Conservation (phyloP, 2,797 vertebrate species). For the Protosalanx chinensis region DNA sequence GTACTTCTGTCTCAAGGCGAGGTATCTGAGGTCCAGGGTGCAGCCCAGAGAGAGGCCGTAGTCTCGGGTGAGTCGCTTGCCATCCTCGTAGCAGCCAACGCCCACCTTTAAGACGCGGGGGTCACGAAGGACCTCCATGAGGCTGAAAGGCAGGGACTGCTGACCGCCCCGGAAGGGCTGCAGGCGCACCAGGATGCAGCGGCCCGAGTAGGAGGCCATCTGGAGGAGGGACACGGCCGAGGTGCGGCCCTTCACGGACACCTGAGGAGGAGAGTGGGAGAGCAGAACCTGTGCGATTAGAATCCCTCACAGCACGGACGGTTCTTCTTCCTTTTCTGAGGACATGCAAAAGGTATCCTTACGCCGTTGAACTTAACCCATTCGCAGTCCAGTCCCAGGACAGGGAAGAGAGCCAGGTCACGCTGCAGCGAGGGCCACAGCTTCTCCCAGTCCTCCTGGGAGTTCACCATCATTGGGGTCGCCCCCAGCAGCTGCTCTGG, state of each 20-base stretch:
- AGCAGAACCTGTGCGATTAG: neutral
- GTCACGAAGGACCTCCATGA: conserved; percentile 81
- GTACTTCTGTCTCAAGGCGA: conserved; percentile 86
- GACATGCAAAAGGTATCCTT: conserved; percentile 55
- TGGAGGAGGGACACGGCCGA: conserved; percentile 88
- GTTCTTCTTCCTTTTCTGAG: neutral
- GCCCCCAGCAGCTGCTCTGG: conserved; percentile 73
- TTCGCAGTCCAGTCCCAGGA: conserved; percentile 96
- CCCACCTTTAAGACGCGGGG: conserved; percentile 85
- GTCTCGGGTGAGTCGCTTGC: conserved; percentile 83
- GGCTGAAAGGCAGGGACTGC: conserved; percentile 74
- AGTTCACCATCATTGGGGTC: conserved; percentile 78
- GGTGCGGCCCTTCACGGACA: conserved; percentile 80
- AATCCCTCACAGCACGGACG: neutral
- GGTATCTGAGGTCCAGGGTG: conserved; percentile 85
- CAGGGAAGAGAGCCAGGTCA: conserved; percentile 80
- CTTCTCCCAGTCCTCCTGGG: conserved; percentile 79
- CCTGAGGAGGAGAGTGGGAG: conserved; percentile 63
- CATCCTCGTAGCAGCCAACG: conserved; percentile 91
- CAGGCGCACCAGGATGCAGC: conserved; percentile 85
- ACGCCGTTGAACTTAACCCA: conserved; percentile 83
- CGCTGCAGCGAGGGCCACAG: conserved; percentile 79
- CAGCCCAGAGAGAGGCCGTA: conserved; percentile 80
- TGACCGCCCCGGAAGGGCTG: conserved; percentile 68
- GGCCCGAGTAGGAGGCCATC: conserved; percentile 84